phyloP scores from a whole-genome alignment of 1,140 invertebrate species.

The Rhyzopertha dominica region DNA sequence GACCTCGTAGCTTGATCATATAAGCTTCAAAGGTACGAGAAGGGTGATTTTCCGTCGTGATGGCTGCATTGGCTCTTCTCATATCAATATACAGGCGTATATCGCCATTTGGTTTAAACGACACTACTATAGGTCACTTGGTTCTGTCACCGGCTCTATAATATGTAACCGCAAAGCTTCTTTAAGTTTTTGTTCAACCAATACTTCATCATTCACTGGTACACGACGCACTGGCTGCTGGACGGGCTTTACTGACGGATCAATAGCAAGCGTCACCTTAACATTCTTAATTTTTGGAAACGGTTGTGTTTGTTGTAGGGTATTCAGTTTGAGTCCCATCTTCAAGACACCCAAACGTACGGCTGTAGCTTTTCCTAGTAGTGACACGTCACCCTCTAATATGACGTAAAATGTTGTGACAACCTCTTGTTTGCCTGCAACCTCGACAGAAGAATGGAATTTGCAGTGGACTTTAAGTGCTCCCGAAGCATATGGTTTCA shows the following conservation, averaged over 20 bases:
- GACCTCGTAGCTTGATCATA: constrained; percentile 14
- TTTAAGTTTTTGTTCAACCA: constrained; percentile 2
- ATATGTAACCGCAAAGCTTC: neutral
- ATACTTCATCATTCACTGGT: neutral
- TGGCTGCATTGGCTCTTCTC: constrained; percentile 27
- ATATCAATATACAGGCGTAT: constrained; percentile 31
- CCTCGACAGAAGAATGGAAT: neutral
- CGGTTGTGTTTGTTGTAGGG: neutral
- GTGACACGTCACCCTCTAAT: neutral
- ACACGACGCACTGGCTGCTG: neutral
- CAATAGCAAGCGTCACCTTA: constrained; percentile 1
- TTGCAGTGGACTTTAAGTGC: neutral
- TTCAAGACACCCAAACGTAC: neutral
- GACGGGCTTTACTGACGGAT: neutral
- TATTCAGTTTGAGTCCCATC: neutral
- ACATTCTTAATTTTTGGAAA: neutral
- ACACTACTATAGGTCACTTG: constrained; percentile 19
- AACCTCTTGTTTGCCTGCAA: neutral
- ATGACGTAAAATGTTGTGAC: neutral
- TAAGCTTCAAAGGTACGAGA: constrained; percentile 25
- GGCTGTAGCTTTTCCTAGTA: neutral
- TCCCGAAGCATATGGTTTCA: neutral
- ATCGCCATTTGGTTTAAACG: constrained; percentile 25
- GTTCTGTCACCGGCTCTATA: constrained; percentile 18
- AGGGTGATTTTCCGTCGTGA: constrained; percentile 23